These are phyloP conservation scores for Clunio marinus DNA, from an alignment of 2,888 invertebrate genomes.

Conservation along the genomic window DNA sequence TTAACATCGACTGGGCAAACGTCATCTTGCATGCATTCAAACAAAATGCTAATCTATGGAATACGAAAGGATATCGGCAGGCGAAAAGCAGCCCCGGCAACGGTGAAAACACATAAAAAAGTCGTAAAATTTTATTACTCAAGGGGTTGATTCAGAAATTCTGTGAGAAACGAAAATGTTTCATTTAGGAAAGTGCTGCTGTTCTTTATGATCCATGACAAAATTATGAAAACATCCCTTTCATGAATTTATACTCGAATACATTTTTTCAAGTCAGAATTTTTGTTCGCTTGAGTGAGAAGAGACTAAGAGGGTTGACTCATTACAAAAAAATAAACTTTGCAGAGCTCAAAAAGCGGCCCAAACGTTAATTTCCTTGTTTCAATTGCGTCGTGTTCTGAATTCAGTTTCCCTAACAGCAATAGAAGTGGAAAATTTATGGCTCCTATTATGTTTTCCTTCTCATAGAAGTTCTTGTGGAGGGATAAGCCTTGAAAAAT, in stretches of 20 bases:
- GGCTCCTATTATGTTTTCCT: not conserved
- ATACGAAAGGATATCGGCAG: conserved; percentile 7
- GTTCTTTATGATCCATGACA: not conserved
- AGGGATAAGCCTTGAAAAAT: conserved; percentile 14
- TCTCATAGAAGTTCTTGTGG: not conserved
- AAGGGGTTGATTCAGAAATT: not conserved
- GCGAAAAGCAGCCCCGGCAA: conserved; percentile 21
- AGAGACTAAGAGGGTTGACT: not conserved
- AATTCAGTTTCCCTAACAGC: not conserved
- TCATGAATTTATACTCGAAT: no score
- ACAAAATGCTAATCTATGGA: conserved; percentile 1
- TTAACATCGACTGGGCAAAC: no score
- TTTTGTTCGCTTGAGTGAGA: conserved; percentile 13
- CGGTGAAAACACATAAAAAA: conserved; percentile 35
- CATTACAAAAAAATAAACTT: not conserved
- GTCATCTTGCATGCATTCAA: conserved; percentile 16
- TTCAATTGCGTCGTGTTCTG: not conserved
- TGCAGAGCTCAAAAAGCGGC: not conserved
- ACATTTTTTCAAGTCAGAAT: not conserved
- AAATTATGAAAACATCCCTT: no score
- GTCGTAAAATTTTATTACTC: conserved; percentile 39
- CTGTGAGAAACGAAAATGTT: not conserved
- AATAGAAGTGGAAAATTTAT: conserved; percentile 5
- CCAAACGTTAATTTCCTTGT: not conserved
- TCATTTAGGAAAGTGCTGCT: not conserved